These are phyloP conservation scores for Vireo griseus DNA, from an alignment of 2,797 vertebrate genomes.

Conservation along the genomic window DNA sequence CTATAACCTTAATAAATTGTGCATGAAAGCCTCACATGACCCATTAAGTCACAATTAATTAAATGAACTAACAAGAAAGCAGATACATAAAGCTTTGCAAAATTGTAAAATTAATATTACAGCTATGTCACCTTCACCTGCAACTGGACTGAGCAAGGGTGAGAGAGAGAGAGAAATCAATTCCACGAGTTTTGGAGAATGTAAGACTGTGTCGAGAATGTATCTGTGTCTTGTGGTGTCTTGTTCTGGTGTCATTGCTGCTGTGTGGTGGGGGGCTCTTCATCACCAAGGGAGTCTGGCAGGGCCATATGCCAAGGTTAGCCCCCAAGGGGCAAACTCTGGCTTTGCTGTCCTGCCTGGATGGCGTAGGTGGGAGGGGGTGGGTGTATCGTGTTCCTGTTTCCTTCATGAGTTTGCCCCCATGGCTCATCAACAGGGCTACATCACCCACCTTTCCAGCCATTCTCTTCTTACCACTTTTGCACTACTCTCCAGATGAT, in stretches of 20 bases:
- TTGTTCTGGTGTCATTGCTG: slow-evolving; percentile 65
- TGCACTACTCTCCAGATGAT: background rate
- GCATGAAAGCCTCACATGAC: slow-evolving; percentile 57
- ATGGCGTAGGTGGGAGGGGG: background rate
- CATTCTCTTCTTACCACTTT: slow-evolving; percentile 60
- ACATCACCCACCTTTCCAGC: background rate
- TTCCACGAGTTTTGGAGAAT: slow-evolving; percentile 82
- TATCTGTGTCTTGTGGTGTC: slow-evolving; percentile 71
- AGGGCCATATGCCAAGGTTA: background rate
- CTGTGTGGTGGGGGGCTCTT: slow-evolving; percentile 18
- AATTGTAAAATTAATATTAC: slow-evolving; percentile 80
- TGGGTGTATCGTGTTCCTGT: accelerated
- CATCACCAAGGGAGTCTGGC: slow-evolving; percentile 2
- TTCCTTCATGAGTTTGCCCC: background rate
- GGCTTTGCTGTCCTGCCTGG: background rate
- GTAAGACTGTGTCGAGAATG: slow-evolving; percentile 71
- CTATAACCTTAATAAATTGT: slow-evolving; percentile 22
- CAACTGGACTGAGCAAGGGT: slow-evolving; percentile 81
- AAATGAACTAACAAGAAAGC: slow-evolving; percentile 61
- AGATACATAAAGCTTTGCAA: slow-evolving; percentile 71
- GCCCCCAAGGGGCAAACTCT: background rate
- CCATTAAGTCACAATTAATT: slow-evolving; percentile 46
- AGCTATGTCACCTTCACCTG: slow-evolving; percentile 83
- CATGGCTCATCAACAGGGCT: accelerated
- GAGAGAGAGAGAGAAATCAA: slow-evolving; percentile 81